Base-by-base conservation (phyloP, 2,797 vertebrate genomes). In the Semaprochilodus insignis region DNA sequence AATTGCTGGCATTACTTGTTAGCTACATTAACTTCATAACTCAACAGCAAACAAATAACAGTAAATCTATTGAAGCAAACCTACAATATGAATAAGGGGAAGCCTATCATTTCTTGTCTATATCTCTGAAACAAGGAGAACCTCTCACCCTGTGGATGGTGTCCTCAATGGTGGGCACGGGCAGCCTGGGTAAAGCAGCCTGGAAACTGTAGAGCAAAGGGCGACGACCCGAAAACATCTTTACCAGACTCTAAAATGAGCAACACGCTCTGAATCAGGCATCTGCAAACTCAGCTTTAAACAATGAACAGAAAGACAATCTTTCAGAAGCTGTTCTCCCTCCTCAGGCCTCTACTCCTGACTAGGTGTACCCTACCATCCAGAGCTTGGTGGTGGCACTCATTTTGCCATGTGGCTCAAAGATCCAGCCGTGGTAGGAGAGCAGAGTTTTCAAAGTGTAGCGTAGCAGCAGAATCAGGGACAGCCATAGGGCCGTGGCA, bases 151-250 rank as follows among this genome's bases (percentile, higher is more conserved):
- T 94, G 1, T 79, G 31, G 80, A 99, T 83, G 2, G 97, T 99
- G 83, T 96, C 95, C 2, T 95, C 90, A 90, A 99, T 94, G 0
- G 87, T 88, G 27, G 97, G 97, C 57, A 99, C 96, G 0, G 97
- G 97, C 1, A 97, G 95, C 81, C 94, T 95, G 66, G 97, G 97
- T 31, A 99, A 92, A 11, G 97, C 97, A 0, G 95, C 95, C 93
- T 99, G 97, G 93, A 97, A 98, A 89, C 97, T 99, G 93, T 97
- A 98, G 25, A 99, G 96, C 83, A 98, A 94, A 0, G 97, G 97
- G 57, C 95, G 92, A 62, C 95, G 95, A 19, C 96, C 91, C 10
- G 96, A 97, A 83, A 99, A 88, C 87, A 96, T 87, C 90, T 94
- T 97, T 85, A 97, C 93, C 51, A 96, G 83, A 3, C 84, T 93